These are phyloP conservation scores for Danaus chrysippus DNA, from an alignment of 2,888 invertebrate genomes.

Conservation along the genomic window DNA sequence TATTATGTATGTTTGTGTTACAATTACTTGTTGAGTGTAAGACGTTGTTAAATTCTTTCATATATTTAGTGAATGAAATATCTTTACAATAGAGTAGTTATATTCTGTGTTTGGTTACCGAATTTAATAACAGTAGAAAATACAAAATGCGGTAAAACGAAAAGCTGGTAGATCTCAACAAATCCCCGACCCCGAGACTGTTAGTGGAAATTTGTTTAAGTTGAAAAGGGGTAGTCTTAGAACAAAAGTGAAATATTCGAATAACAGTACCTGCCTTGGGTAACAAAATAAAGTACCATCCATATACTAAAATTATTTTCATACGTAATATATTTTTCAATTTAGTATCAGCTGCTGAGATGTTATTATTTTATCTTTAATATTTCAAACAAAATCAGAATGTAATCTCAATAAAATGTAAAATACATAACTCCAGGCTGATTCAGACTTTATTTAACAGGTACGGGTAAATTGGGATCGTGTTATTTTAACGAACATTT, in stretches of 20 bases:
- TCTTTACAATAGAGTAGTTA: constrained; percentile 6
- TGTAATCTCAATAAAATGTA: not conserved
- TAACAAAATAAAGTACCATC: not conserved
- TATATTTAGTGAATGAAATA: constrained; percentile 11
- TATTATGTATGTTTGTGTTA: too few relatives aligned
- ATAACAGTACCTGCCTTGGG: constrained; percentile 39
- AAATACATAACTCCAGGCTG: not conserved
- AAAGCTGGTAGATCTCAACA: constrained; percentile 62
- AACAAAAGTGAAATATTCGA: constrained; percentile 65
- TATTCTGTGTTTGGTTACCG: constrained; percentile 10
- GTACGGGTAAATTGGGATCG: constrained; percentile 9
- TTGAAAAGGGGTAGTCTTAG: constrained; percentile 61
- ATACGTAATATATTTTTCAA: too few relatives aligned
- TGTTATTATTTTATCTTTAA: too few relatives aligned
- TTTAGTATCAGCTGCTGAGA: too few relatives aligned
- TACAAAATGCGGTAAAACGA: constrained; percentile 59
- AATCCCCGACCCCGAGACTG: constrained; percentile 70
- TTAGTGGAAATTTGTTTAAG: constrained; percentile 72
- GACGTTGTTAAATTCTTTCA: constrained; percentile 7
- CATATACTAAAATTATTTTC: too few relatives aligned
- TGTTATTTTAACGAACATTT: constrained; percentile 19
- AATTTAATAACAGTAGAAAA: constrained; percentile 25
- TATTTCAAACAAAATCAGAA: too few relatives aligned
- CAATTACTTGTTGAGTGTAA: not conserved
- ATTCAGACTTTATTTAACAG: not conserved